Evolutionary conservation across 1,140 invertebrate species (phyloP).

Genomic region (Anoplophora glabripennis): DNA sequence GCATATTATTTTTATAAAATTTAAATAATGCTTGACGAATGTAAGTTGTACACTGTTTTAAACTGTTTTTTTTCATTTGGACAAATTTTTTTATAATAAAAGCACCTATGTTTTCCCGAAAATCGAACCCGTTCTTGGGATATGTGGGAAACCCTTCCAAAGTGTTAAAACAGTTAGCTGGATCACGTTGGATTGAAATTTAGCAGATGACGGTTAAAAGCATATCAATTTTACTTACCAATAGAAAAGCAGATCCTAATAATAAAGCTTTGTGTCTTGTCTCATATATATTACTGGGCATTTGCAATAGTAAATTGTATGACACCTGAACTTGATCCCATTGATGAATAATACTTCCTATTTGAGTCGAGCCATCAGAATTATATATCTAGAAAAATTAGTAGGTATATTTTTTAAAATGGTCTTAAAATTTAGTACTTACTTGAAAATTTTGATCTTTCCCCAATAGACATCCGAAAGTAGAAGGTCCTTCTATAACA

Average conservation of each 20-base stretch:
- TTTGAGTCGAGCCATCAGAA: slow-evolving; percentile 53
- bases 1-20: too few relatives aligned
- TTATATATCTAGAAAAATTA: slow-evolving; percentile 46
- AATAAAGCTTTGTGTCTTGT: slow-evolving; percentile 56
- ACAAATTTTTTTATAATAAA: too few relatives aligned
- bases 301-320: slow-evolving; percentile 53
- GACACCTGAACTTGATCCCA: slow-evolving; percentile 56
- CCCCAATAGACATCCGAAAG: slow-evolving; percentile 44
- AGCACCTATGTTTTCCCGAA: too few relatives aligned
- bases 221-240: too few relatives aligned
- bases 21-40: too few relatives aligned
- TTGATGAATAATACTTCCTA: slow-evolving; percentile 55
- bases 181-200: too few relatives aligned
- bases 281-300: slow-evolving; percentile 52
- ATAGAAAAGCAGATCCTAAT: slow-evolving; percentile 55
- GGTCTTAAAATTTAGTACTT: neutral
- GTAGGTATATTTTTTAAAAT: neutral
- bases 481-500: slow-evolving; percentile 54
- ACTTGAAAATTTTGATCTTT: slow-evolving; percentile 54
- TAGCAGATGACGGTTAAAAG: too few relatives aligned
- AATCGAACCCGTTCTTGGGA: too few relatives aligned
- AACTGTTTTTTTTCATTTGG: too few relatives aligned
- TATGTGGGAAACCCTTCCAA: too few relatives aligned
- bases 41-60: too few relatives aligned
- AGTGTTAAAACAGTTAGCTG: too few relatives aligned